Percentiles rank a stretch among this genome's conserved stretches.
These are phyloP conservation scores for Panorpa germanica DNA, from an alignment of 2,888 invertebrate species.

Conservation along the genomic window DNA sequence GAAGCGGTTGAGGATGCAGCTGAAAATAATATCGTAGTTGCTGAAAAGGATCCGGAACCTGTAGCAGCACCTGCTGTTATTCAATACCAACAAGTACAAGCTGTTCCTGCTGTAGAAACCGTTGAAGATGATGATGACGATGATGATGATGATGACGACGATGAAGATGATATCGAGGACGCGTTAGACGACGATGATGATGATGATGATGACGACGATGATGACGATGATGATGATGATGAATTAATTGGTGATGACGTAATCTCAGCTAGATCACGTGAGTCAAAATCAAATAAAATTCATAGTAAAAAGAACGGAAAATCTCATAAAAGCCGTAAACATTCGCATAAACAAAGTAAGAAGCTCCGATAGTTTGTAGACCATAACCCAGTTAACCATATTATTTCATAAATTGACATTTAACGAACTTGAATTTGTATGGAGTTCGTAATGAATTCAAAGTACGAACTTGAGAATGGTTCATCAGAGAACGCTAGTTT, in stretches of 20 bases:
- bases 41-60: constrained; percentile 24
- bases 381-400: too few relatives aligned
- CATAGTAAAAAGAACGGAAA: too few relatives aligned
- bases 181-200: constrained; percentile 47
- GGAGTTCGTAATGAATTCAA: too few relatives aligned
- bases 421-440: too few relatives aligned
- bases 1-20: constrained; percentile 21
- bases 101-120: constrained; percentile 18
- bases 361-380: constrained; percentile 24
- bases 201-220: constrained; percentile 43
- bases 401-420: too few relatives aligned
- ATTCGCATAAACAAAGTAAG: constrained; percentile 28
- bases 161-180: constrained; percentile 44
- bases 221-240: constrained; percentile 43
- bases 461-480: too few relatives aligned
- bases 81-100: constrained; percentile 15
- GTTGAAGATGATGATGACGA: constrained; percentile 25
- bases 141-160: constrained; percentile 25
- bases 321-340: constrained; percentile 23
- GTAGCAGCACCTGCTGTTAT: constrained; percentile 16
- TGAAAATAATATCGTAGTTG: constrained; percentile 24
- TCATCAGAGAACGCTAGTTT: too few relatives aligned
- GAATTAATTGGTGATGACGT: constrained; percentile 40
- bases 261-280: constrained; percentile 62
- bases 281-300: constrained; percentile 56